A percentile compares a stretch with the other conserved stretches of the same genome.
Evolutionary conservation across 2,113 vertebrate genomes (phyloP).

Genomic region (Nettapus auritus): DNA sequence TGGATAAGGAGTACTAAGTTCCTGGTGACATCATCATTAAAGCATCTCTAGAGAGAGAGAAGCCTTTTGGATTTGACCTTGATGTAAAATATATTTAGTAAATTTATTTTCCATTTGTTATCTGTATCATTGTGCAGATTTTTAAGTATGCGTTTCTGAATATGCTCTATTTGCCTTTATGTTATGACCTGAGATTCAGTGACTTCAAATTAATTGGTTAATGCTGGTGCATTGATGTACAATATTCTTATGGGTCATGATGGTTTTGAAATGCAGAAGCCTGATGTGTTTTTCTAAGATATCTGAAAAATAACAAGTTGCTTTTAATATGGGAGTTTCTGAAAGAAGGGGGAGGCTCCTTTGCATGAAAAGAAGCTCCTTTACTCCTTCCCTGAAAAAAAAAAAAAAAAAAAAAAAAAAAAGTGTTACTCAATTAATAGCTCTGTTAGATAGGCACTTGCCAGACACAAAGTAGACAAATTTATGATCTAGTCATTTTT

Average conservation of each 20-base stretch:
- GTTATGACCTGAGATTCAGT: neutral
- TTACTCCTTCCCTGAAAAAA: too few species aligned
- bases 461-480: neutral
- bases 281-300: neutral
- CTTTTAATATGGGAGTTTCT: neutral
- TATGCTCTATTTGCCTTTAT: neutral
- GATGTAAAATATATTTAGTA: neutral
- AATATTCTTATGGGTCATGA: neutral
- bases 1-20: neutral
- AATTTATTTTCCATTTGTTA: neutral
- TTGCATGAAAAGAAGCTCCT: neutral
- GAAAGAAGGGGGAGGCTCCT: neutral
- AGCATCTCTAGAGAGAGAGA: neutral
- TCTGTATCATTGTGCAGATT: neutral
- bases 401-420: too few species aligned
- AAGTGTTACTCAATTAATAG: neutral
- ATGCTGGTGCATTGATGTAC: neutral
- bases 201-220: neutral
- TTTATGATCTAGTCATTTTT: neutral
- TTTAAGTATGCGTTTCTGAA: neutral
- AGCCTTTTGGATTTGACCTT: neutral
- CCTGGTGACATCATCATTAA: neutral
- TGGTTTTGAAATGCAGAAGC: neutral
- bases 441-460: neutral
- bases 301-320: neutral